phyloP scores from a whole-genome alignment of 2,888 invertebrate species.

The Drosophila paucipuncta region DNA sequence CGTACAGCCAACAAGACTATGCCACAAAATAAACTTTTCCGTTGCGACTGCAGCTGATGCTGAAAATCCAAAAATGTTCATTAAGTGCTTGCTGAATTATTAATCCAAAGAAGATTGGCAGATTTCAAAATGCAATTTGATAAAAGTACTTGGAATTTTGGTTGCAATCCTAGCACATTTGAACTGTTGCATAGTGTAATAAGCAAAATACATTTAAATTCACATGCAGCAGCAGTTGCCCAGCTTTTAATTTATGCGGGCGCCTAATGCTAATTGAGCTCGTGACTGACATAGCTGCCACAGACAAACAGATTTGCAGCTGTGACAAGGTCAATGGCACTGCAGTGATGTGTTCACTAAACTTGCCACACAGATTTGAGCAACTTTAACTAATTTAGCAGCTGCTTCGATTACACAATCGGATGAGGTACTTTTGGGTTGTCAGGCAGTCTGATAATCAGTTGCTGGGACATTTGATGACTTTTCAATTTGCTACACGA shows the following conservation, averaged over 20 bases:
- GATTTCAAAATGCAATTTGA: background rate
- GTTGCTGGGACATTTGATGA: conserved; percentile 49
- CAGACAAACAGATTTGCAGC: background rate
- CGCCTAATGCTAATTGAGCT: conserved; percentile 53
- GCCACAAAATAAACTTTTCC: background rate
- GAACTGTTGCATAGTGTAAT: background rate
- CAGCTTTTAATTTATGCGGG: background rate
- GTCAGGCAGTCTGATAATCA: conserved; percentile 7
- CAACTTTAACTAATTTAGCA: conserved; percentile 40
- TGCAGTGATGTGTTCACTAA: conserved; percentile 9
- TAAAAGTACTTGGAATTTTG: background rate
- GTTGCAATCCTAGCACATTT: background rate
- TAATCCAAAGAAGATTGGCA: background rate
- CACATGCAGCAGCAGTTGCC: background rate
- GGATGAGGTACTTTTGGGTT: background rate
- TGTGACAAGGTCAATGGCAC: conserved; percentile 13
- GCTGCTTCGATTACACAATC: conserved; percentile 32
- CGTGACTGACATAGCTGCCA: conserved; percentile 49
- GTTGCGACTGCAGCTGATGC: background rate
- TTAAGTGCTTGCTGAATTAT: background rate
- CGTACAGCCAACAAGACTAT: conserved; percentile 4
- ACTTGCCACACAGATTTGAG: conserved; percentile 27
- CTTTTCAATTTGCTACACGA: conserved; percentile 71
- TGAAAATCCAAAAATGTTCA: background rate
- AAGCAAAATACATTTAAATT: background rate